phyloP scores from a whole-genome alignment of 2,113 vertebrate genomes.

The Esox niger region DNA sequence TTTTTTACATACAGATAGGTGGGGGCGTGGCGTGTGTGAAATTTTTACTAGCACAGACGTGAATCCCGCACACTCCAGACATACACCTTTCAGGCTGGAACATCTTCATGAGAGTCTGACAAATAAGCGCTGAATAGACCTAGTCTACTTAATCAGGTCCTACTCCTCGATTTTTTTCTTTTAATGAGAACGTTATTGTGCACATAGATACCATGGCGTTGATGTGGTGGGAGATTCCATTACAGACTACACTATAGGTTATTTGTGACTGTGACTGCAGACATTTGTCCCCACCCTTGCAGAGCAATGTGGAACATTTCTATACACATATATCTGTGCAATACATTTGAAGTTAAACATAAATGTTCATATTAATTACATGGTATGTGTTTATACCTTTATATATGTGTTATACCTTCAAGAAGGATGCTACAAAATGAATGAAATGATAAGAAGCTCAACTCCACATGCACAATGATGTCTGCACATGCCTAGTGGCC shows the following conservation, averaged over 20 bases:
- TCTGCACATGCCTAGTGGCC: too few species aligned
- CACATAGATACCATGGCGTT: neutral
- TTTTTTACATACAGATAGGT: conserved; percentile 18
- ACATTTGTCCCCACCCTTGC: conserved; percentile 1
- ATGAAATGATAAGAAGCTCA: too few species aligned
- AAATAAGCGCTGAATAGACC: neutral
- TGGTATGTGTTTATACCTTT: neutral
- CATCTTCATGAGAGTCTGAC: neutral
- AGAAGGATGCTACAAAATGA: too few species aligned
- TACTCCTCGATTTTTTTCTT: too few species aligned
- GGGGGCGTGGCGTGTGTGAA: conserved; percentile 30
- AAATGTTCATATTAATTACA: too few species aligned
- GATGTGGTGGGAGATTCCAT: neutral
- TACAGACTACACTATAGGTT: neutral
- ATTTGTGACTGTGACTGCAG: neutral
- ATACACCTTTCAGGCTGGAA: neutral
- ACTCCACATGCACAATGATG: too few species aligned
- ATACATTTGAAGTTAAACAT: too few species aligned
- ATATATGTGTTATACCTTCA: too few species aligned
- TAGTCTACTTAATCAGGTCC: neutral
- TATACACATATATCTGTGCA: too few species aligned
- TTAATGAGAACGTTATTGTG: too few species aligned
- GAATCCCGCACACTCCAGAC: neutral
- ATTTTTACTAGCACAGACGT: neutral
- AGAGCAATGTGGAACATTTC: neutral